phyloP scores from a whole-genome alignment of 2,888 invertebrate genomes.

The Psylliodes chrysocephalus region DNA sequence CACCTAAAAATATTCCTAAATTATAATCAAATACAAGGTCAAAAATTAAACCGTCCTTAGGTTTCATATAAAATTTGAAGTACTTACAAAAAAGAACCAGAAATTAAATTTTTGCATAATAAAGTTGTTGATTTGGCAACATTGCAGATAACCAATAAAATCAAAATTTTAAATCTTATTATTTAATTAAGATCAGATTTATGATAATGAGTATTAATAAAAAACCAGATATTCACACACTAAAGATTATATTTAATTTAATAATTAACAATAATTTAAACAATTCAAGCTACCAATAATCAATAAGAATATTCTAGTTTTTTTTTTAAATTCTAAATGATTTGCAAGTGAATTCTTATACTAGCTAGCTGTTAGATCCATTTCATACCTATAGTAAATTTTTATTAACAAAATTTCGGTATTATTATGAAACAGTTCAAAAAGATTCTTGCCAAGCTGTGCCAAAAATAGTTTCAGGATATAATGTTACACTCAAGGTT shows the following conservation, averaged over 20 bases:
- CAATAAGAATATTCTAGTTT: background rate
- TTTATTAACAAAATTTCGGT: conserved; percentile 14
- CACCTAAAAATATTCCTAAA: background rate
- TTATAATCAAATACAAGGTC: background rate
- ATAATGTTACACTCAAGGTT: conserved; percentile 57
- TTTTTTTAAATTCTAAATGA: no score
- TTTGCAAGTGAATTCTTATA: no score
- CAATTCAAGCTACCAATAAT: background rate
- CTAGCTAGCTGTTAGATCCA: no score
- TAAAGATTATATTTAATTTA: background rate
- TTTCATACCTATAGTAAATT: no score
- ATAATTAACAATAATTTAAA: background rate
- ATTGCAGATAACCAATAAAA: background rate
- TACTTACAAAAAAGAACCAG: no score
- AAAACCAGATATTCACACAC: background rate
- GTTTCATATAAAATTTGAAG: no score
- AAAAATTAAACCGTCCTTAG: background rate
- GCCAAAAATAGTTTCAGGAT: conserved; percentile 60
- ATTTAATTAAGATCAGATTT: conserved; percentile 8
- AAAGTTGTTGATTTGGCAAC: conserved; percentile 9
- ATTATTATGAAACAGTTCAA: conserved; percentile 55
- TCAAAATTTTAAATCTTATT: background rate
- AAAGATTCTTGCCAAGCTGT: conserved; percentile 48
- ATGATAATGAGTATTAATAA: background rate
- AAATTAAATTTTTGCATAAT: no score